Evolutionary conservation across 2,797 vertebrate species (phyloP), one percentile per base, ranked within the genome.

Genomic region (Poecilia gillii): DNA sequence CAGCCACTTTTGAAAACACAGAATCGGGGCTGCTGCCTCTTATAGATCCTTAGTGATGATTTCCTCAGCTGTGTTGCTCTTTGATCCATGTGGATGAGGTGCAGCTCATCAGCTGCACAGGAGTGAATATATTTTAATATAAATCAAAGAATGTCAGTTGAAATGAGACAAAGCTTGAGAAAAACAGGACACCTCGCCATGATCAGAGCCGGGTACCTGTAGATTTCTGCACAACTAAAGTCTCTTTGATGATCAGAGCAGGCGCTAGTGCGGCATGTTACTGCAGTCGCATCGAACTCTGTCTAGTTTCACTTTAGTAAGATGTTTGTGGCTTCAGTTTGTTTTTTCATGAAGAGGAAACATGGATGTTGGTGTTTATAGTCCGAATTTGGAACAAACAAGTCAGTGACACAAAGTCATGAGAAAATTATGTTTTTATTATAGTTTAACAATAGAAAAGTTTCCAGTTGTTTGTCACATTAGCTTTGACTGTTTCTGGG

Each of bases 71-170:
- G 64, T 73, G 46, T 51, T 81, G 11, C n/a, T 81, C 49, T 85
- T 74, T 80, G 76, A 79, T 82, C 66, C 31, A 8, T 49, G 33
- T 64, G 51, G 72, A 74, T 78, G 7, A 62, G 80, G 55, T 75
- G 25, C 68, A 73, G 77, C 79, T 70, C 43, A 79, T 85, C 76
- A 74, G 78, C 62, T 76, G 47, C 31, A 53, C 39, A 51, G 49
- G 74, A 47, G 49, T 45, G 59, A 81, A 76, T 76, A 68, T 33
- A 71, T 87, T 89, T 77, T 36, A 81, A 74, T 43, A 71, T 18
- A 68, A 83, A 79, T 90, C 79, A 89, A 84, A 78, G 77, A 75
- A 45, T 77, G 70, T 72, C 4, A n/a, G 78, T 72, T 74, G 57
- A 39, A 82, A 77, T 25, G 57, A 64, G 43, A 76, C 28, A 83